These are phyloP conservation scores for Saguinus midas DNA, from an alignment of 2,113 vertebrate species.

Conservation along the genomic window DNA sequence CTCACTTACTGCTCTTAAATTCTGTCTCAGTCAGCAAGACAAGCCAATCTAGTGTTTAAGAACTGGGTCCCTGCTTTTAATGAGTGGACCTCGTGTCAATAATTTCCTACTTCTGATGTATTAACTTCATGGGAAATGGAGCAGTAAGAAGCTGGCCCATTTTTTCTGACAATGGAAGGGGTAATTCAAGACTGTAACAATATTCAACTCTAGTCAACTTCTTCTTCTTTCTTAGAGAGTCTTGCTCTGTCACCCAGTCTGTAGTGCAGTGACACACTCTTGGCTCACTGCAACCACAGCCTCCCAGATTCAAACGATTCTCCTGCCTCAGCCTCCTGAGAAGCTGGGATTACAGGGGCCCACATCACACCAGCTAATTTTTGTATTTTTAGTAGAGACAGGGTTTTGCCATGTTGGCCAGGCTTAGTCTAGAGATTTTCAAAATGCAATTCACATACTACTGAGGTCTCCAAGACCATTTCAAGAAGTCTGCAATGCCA, in stretches of 20 bases:
- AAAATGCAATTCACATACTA: not conserved
- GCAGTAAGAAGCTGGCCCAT: not conserved
- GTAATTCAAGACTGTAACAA: not conserved
- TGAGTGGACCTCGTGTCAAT: not conserved
- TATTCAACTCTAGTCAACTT: not conserved
- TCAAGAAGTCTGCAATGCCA: not conserved
- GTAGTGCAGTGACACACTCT: too few species aligned
- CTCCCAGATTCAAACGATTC: too few species aligned
- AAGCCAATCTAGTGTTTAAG: not conserved
- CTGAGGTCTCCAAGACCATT: not conserved
- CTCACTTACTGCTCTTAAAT: not conserved
- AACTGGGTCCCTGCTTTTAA: not conserved
- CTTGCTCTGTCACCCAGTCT: too few species aligned
- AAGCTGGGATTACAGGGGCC: too few species aligned
- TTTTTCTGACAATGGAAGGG: not conserved
- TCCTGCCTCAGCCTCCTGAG: too few species aligned
- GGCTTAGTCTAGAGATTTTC: not conserved
- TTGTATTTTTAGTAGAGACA: too few species aligned
- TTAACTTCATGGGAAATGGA: not conserved
- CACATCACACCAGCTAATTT: too few species aligned
- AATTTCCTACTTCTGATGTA: not conserved
- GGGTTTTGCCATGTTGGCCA: too few species aligned
- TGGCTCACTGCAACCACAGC: too few species aligned
- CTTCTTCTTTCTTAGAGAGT: too few species aligned
- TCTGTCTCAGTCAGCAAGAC: not conserved